Conservation (phyloP, 2,888 invertebrate genomes). For the Metellina segmentata region DNA sequence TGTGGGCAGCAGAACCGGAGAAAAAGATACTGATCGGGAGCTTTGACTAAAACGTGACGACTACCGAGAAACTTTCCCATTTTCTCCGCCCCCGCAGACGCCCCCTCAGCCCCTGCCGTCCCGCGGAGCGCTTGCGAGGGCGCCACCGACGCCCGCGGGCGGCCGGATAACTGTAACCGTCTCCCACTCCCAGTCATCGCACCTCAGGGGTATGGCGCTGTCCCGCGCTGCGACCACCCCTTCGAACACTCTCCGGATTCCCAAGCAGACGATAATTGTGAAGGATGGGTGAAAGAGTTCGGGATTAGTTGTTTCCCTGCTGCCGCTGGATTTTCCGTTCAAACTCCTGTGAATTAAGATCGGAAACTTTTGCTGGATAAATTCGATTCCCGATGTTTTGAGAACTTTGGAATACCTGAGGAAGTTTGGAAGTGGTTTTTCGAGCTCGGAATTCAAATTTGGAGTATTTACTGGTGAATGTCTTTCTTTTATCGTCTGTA, state of each 20-base stretch:
- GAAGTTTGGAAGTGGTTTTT: neutral
- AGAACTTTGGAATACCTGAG: neutral
- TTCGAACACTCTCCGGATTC: neutral
- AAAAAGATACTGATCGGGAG: neutral
- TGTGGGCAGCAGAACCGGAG: constrained; percentile 25
- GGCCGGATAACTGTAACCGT: neutral
- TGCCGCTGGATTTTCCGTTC: neutral
- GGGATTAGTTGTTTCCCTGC: neutral
- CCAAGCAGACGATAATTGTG: neutral
- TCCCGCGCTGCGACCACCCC: neutral
- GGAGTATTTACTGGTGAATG: too few species aligned
- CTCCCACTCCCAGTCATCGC: neutral
- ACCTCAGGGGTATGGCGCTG: neutral
- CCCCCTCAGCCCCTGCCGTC: constrained; percentile 4
- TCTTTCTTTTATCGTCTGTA: too few species aligned
- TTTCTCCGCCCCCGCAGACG: constrained; percentile 2
- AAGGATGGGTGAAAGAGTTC: neutral
- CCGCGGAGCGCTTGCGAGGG: neutral
- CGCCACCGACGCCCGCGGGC: neutral
- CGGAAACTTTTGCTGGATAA: neutral
- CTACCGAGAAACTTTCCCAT: constrained; percentile 53
- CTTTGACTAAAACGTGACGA: constrained; percentile 40
- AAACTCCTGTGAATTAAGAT: neutral
- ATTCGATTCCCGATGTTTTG: neutral
- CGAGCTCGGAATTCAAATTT: too few species aligned